Evolutionary conservation across 2,797 vertebrate genomes (phyloP).

Genomic region (Capromys pilorides): DNA sequence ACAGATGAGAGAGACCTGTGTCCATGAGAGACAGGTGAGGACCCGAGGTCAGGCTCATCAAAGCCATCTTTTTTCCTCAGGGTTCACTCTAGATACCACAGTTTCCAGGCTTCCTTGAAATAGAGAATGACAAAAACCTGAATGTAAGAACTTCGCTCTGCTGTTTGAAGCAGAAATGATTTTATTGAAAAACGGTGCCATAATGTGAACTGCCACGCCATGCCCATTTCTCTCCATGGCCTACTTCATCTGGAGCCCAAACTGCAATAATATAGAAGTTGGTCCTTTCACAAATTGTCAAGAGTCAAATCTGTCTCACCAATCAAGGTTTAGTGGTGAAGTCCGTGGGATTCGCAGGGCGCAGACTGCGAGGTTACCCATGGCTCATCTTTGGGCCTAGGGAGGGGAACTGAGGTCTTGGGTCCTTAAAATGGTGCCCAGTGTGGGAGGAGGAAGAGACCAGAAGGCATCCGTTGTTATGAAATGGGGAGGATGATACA

Average conservation of each 20-base stretch:
- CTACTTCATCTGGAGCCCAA: background rate
- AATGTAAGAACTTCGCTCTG: background rate
- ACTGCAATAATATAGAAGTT: background rate
- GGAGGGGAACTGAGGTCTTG: background rate
- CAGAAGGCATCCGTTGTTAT: background rate
- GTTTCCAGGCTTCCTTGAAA: background rate
- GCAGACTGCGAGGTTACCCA: background rate
- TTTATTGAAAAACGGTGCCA: background rate
- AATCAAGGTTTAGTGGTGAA: background rate
- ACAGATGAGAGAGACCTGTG: background rate
- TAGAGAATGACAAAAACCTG: background rate
- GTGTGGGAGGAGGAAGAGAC: background rate
- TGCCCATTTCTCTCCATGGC: background rate
- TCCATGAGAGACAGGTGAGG: background rate
- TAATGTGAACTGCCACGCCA: background rate
- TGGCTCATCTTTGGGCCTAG: background rate
- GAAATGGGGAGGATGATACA: no score
- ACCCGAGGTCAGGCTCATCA: background rate
- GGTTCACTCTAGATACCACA: background rate
- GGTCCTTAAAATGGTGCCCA: background rate
- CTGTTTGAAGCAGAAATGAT: background rate
- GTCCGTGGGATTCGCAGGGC: background rate
- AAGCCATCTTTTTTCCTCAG: background rate
- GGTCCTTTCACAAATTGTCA: background rate
- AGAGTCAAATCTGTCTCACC: background rate